Percentiles rank a stretch among this genome's conserved stretches.
These are phyloP conservation scores for Serranus cabrilla DNA, from an alignment of 2,797 vertebrate species.

Conservation along the genomic window DNA sequence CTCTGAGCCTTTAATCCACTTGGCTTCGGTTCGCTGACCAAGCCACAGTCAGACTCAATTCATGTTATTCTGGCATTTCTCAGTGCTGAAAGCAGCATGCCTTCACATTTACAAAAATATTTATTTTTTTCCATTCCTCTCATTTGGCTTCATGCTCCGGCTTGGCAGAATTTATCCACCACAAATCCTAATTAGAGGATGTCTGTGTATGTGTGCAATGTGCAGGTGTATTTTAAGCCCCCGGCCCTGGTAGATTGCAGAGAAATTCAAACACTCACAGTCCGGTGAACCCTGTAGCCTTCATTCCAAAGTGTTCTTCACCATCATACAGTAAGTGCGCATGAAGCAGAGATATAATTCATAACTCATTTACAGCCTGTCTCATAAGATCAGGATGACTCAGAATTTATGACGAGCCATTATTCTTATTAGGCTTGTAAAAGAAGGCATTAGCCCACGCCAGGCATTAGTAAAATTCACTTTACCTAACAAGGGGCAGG, in stretches of 20 bases:
- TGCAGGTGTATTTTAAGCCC: not conserved
- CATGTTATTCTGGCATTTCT: constrained; percentile 50
- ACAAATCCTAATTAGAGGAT: not conserved
- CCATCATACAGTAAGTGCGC: constrained; percentile 49
- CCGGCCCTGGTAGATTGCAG: not conserved
- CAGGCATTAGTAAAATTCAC: constrained; percentile 83
- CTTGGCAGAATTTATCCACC: constrained; percentile 25
- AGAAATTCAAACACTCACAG: constrained; percentile 8
- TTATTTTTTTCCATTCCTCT: constrained; percentile 42
- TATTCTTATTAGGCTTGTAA: constrained; percentile 85
- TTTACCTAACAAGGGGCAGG: constrained; percentile 79
- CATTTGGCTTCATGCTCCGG: constrained; percentile 36
- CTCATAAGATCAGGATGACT: constrained; percentile 83
- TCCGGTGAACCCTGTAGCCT: constrained; percentile 19
- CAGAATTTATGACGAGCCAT: constrained; percentile 80
- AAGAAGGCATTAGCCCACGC: constrained; percentile 80
- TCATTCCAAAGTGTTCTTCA: constrained; percentile 46
- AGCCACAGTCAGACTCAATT: constrained; percentile 56
- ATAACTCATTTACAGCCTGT: constrained; percentile 83
- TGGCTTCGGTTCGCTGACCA: constrained; percentile 47
- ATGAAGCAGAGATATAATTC: constrained; percentile 75
- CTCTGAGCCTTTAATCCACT: constrained; percentile 48
- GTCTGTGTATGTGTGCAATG: constrained; percentile 5
- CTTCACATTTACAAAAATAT: constrained; percentile 51
- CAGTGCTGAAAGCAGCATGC: constrained; percentile 36